phyloP scores from a whole-genome alignment of 1,140 invertebrate genomes.

The Hestina assimilis region DNA sequence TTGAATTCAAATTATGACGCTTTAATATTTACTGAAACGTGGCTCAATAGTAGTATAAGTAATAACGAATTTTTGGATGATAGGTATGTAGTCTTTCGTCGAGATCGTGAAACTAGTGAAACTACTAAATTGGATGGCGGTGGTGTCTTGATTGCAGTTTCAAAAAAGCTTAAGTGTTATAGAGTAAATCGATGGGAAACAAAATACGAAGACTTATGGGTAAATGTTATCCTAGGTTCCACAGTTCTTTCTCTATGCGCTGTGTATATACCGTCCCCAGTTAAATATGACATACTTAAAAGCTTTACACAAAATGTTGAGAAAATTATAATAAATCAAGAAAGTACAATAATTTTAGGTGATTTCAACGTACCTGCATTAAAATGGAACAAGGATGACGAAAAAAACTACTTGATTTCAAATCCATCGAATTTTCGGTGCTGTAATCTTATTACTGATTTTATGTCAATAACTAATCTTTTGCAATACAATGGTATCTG shows the following conservation, averaged over 20 bases:
- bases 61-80: too few relatives aligned
- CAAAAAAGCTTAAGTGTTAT: not conserved
- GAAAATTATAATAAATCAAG: not conserved
- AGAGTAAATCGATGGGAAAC: not conserved
- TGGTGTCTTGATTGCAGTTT: too few relatives aligned
- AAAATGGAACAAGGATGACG: not conserved
- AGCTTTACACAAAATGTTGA: slow-evolving; percentile 3
- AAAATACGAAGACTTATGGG: not conserved
- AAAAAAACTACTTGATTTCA: not conserved
- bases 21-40: too few relatives aligned
- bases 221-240: not conserved
- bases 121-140: too few relatives aligned
- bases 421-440: not conserved
- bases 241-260: not conserved
- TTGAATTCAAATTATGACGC: too few relatives aligned
- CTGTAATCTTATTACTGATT: not conserved
- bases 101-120: too few relatives aligned
- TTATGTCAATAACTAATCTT: not conserved
- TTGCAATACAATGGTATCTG: not conserved
- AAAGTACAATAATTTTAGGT: not conserved
- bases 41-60: too few relatives aligned
- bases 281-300: slow-evolving; percentile 5
- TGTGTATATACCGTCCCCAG: slow-evolving; percentile 1
- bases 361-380: not conserved
- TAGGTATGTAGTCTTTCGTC: too few relatives aligned